Percentiles rank a stretch among this genome's conserved stretches.
Evolutionary conservation across 2,113 vertebrate species (phyloP).

Genomic region (Microcebus ravelobensis): DNA sequence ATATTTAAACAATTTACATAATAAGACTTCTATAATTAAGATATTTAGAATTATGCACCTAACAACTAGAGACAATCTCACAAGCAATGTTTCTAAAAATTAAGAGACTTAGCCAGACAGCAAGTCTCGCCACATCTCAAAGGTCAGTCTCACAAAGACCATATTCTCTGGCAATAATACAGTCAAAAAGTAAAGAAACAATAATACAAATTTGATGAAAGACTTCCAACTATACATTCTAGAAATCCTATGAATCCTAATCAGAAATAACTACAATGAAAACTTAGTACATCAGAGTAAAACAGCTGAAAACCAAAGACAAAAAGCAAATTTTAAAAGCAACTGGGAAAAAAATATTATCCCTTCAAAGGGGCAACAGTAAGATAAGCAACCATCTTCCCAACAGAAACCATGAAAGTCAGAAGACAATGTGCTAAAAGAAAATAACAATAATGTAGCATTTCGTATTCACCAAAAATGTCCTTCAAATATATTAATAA

Average conservation of each 20-base stretch:
- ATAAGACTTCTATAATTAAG: neutral
- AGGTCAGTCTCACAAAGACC: neutral
- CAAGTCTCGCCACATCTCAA: neutral
- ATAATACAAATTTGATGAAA: neutral
- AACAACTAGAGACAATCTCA: neutral
- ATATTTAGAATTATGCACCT: neutral
- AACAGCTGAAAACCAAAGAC: conserved; percentile 24
- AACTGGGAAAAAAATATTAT: neutral
- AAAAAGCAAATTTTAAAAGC: neutral
- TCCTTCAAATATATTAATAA: neutral
- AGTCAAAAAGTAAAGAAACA: neutral
- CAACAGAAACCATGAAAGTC: neutral
- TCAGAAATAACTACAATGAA: conserved; percentile 10
- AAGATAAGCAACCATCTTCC: neutral
- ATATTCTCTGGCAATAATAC: neutral
- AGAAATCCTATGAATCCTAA: neutral
- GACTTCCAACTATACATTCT: neutral
- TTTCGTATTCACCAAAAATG: neutral
- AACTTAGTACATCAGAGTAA: neutral
- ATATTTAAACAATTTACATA: neutral
- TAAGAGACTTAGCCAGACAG: neutral
- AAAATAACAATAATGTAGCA: neutral
- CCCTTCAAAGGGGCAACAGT: neutral
- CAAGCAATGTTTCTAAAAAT: neutral
- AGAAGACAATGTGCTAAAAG: neutral